These are phyloP conservation scores for Hipparchia semele DNA, from an alignment of 2,888 invertebrate species.

Conservation along the genomic window DNA sequence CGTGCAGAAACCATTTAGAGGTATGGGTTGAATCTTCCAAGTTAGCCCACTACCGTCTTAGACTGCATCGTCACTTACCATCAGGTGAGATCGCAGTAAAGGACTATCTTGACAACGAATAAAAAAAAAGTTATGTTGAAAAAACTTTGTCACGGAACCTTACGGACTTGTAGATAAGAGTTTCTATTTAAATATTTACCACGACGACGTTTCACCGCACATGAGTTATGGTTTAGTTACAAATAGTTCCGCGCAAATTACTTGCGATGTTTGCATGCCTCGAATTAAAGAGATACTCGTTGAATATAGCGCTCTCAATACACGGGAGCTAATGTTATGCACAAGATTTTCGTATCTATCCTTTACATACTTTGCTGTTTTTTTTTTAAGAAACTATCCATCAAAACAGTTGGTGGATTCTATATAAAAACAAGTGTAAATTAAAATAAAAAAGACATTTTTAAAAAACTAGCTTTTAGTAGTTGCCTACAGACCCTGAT, in stretches of 20 bases:
- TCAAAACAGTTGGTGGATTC: background rate
- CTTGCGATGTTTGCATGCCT: constrained; percentile 7
- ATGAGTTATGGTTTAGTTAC: constrained; percentile 5
- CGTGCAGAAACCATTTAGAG: too few species aligned
- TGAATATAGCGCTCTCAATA: background rate
- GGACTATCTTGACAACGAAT: too few species aligned
- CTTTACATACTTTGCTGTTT: background rate
- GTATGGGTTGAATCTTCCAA: too few species aligned
- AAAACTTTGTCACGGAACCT: constrained; percentile 3
- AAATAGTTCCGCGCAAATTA: constrained; percentile 8
- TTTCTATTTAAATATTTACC: constrained; percentile 9
- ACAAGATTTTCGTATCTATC: background rate
- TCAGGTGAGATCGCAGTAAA: too few species aligned
- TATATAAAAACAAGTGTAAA: background rate
- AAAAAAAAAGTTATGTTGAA: background rate
- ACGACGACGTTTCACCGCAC: constrained; percentile 2
- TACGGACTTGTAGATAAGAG: constrained; percentile 4
- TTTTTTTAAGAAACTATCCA: background rate
- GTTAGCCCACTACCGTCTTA: too few species aligned
- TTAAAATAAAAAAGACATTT: too few species aligned
- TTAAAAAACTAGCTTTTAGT: too few species aligned
- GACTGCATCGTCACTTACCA: too few species aligned
- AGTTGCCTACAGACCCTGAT: too few species aligned
- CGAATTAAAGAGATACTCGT: constrained; percentile 6
- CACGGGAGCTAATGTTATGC: background rate